Conservation (phyloP, 92 coral and sea anemone genomes). For the Chrysogorgia sp. region DNA sequence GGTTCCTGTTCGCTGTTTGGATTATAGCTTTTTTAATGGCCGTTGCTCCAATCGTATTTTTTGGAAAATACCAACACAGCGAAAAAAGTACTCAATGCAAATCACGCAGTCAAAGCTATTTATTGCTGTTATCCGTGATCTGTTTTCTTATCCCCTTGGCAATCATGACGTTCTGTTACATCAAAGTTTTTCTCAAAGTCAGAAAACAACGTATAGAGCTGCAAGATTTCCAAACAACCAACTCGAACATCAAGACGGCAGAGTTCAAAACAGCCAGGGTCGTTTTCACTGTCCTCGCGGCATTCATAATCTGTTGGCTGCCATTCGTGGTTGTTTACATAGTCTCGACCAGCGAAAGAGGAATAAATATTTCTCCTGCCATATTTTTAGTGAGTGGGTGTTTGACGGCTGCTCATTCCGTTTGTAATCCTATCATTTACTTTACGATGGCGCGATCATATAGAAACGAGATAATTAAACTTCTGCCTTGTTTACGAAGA, state of each 20-base stretch:
- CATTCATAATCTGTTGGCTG: constrained; percentile 61
- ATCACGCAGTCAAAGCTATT: constrained; percentile 69
- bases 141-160: constrained; percentile 79
- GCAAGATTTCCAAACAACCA: constrained; percentile 8
- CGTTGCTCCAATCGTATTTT: constrained; percentile 80
- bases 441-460: constrained; percentile 55
- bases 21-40: constrained; percentile 69
- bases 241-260: constrained; percentile 13
- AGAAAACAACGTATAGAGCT: constrained; percentile 18
- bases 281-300: constrained; percentile 63
- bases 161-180: constrained; percentile 84
- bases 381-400: constrained; percentile 63
- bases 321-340: constrained; percentile 64
- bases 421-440: constrained; percentile 62
- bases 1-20: constrained; percentile 78
- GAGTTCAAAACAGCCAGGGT: constrained; percentile 66
- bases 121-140: constrained; percentile 69
- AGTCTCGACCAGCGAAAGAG: constrained; percentile 52
- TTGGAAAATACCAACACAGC: constrained; percentile 74
- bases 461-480: constrained; percentile 36
- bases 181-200: constrained; percentile 79
- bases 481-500: constrained; percentile 33
- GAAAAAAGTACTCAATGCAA: constrained; percentile 79
- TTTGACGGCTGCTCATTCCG: constrained; percentile 63
- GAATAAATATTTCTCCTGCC: constrained; percentile 46